Evolutionary conservation across 2,888 invertebrate genomes (phyloP).

Genomic region (Lasioglossum malachurum): DNA sequence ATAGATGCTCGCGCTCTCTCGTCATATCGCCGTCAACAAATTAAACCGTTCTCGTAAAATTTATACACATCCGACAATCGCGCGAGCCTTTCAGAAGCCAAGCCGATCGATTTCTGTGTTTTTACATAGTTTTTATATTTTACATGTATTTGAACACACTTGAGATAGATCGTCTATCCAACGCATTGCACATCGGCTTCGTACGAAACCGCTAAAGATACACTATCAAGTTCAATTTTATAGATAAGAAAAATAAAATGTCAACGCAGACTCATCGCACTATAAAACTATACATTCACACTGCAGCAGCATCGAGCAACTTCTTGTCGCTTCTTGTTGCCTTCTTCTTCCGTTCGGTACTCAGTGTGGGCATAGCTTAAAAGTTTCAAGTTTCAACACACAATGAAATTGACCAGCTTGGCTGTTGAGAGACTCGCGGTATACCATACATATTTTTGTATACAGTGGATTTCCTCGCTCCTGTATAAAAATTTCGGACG

Average conservation of each 20-base stretch:
- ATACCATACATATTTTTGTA: constrained; percentile 34
- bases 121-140: neutral
- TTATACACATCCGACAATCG: constrained; percentile 19
- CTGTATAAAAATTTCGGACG: constrained; percentile 19
- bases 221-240: neutral
- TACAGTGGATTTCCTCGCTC: constrained; percentile 11
- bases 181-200: neutral
- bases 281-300: neutral
- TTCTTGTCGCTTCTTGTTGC: neutral
- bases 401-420: neutral
- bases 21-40: neutral
- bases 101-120: neutral
- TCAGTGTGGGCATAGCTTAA: neutral
- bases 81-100: neutral
- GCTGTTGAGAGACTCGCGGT: constrained; percentile 5
- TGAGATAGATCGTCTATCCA: neutral
- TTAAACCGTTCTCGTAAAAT: constrained; percentile 1
- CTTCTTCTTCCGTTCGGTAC: neutral
- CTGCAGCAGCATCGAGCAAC: neutral
- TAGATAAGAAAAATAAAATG: neutral
- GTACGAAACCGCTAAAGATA: neutral
- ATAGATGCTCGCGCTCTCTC: constrained; percentile 3
- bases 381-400: neutral
- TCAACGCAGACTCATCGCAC: neutral
- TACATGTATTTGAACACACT: neutral